Conservation (phyloP, 2,888 invertebrate genomes). For the Rhagium mordax region DNA sequence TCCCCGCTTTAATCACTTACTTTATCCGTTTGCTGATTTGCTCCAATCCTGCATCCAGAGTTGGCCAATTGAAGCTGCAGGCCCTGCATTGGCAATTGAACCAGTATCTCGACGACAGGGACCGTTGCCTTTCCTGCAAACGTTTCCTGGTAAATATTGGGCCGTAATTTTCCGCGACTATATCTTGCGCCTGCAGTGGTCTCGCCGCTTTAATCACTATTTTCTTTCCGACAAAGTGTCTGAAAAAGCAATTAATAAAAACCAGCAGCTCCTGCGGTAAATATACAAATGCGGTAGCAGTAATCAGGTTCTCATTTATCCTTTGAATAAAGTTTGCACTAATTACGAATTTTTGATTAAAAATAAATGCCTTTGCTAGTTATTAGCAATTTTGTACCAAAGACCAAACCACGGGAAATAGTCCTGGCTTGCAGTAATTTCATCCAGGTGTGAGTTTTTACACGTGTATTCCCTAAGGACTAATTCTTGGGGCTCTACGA, state of each 20-base stretch:
- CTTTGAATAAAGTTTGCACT: neutral
- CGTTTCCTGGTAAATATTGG: conserved; percentile 79
- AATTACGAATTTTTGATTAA: no score
- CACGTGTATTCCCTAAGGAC: no score
- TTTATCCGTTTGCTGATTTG: conserved; percentile 68
- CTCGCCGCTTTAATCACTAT: conserved; percentile 81
- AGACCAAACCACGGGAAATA: no score
- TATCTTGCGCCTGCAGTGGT: conserved; percentile 77
- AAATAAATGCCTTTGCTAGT: no score
- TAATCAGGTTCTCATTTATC: neutral
- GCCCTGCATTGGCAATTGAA: conserved; percentile 83
- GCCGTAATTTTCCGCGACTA: conserved; percentile 89
- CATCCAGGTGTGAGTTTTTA: no score
- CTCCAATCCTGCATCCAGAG: conserved; percentile 74
- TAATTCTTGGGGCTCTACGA: no score
- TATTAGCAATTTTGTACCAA: no score
- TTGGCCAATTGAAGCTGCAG: conserved; percentile 84
- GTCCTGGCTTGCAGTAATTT: no score
- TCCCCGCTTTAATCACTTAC: no score
- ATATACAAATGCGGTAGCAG: neutral
- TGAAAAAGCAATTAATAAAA: conserved; percentile 60
- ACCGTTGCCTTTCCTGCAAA: conserved; percentile 75
- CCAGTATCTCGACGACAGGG: conserved; percentile 82
- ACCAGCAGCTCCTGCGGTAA: neutral
- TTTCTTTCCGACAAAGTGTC: conserved; percentile 83